phyloP scores from a whole-genome alignment of 1,140 invertebrate genomes.

The Brachionus sp. region DNA sequence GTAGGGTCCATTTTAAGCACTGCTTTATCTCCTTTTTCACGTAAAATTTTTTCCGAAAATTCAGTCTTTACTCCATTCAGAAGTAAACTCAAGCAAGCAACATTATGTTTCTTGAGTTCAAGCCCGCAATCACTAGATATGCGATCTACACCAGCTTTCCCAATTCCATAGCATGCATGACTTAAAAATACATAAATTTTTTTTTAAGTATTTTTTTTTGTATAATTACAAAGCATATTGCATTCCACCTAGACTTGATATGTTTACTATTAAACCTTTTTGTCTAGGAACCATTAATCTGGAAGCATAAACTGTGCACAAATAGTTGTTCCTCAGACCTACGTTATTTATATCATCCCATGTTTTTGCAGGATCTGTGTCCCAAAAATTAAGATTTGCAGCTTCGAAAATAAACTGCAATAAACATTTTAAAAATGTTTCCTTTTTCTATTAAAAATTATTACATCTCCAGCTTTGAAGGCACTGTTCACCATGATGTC shows the following conservation, averaged over 20 bases:
- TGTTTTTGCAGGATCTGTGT: conserved; percentile 50
- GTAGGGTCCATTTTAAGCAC: conserved; percentile 38
- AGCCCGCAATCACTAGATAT: conserved; percentile 59
- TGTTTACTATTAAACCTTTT: conserved; percentile 60
- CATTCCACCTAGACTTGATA: conserved; percentile 61
- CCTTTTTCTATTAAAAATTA: conserved; percentile 47
- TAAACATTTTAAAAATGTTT: not conserved
- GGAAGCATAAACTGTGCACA: conserved; percentile 59
- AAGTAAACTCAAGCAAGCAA: conserved; percentile 60
- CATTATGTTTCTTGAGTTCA: conserved; percentile 57
- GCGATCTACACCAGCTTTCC: conserved; percentile 52
- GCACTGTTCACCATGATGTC: conserved; percentile 63
- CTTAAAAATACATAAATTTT: not conserved
- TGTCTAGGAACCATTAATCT: conserved; percentile 57
- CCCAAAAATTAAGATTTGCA: conserved; percentile 56
- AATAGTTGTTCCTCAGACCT: conserved; percentile 60
- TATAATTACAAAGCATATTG: conserved; percentile 60
- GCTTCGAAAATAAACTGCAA: conserved; percentile 50
- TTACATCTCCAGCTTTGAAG: conserved; percentile 55
- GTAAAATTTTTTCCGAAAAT: conserved; percentile 37
- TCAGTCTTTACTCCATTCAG: conserved; percentile 60
- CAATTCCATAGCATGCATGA: conserved; percentile 32
- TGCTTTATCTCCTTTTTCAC: conserved; percentile 38
- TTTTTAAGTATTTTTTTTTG: conserved; percentile 55
- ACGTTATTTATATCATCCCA: conserved; percentile 61